Evolutionary conservation across 2,113 vertebrate species (phyloP).

Genomic region (Perccottus glenii): DNA sequence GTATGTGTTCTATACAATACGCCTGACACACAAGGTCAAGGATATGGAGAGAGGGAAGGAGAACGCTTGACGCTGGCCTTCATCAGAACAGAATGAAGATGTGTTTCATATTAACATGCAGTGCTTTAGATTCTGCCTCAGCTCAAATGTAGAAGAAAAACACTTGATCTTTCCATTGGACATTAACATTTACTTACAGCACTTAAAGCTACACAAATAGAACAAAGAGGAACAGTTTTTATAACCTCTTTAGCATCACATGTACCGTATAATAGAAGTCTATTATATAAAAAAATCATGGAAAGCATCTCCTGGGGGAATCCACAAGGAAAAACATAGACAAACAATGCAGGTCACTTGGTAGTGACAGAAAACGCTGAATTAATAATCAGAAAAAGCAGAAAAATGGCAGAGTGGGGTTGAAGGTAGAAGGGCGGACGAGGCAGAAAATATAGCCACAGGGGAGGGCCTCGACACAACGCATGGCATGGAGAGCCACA

Average conservation of each 20-base stretch:
- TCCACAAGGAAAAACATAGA: slow-evolving; percentile 34
- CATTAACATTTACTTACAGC: neutral
- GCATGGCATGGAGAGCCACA: slow-evolving; percentile 33
- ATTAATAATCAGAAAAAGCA: slow-evolving; percentile 69
- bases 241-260: slow-evolving; percentile 9
- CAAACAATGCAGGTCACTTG: slow-evolving; percentile 62
- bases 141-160: neutral
- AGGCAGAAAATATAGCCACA: slow-evolving; percentile 24
- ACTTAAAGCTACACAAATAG: neutral
- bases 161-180: neutral
- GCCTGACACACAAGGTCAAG: slow-evolving; percentile 51
- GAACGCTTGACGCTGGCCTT: slow-evolving; percentile 26
- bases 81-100: slow-evolving; percentile 7
- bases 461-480: slow-evolving; percentile 31
- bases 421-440: slow-evolving; percentile 9
- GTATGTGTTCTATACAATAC: slow-evolving; percentile 35
- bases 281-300: slow-evolving; percentile 17
- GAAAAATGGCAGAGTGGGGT: slow-evolving; percentile 57
- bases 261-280: neutral
- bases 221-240: slow-evolving; percentile 7
- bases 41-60: slow-evolving; percentile 30
- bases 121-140: slow-evolving; percentile 1
- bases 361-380: slow-evolving; percentile 63
- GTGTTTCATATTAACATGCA: slow-evolving; percentile 4
- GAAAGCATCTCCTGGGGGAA: slow-evolving; percentile 36